Conservation (phyloP, 2,113 vertebrate species). For the Ctenodactylus gundi region DNA sequence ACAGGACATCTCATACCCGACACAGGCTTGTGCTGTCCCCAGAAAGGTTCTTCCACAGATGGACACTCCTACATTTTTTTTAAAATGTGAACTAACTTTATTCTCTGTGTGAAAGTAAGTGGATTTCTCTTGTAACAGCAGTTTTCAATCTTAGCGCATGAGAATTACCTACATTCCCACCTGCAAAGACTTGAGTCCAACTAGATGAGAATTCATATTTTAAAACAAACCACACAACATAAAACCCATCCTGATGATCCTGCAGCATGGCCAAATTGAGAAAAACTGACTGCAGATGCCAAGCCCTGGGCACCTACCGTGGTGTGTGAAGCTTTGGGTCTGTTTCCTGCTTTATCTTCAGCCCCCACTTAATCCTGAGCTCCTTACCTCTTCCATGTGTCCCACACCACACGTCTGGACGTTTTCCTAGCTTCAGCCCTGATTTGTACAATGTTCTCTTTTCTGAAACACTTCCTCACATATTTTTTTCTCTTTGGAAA, state of each 20-base stretch:
- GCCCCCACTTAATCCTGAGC: neutral
- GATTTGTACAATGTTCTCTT: neutral
- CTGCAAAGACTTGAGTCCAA: neutral
- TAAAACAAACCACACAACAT: neutral
- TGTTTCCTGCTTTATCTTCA: rapidly evolving
- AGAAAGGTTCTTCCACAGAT: rapidly evolving
- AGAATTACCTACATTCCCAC: neutral
- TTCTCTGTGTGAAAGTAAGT: neutral
- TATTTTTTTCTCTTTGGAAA: neutral
- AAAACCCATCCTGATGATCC: neutral
- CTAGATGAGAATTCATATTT: neutral
- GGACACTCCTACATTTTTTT: neutral
- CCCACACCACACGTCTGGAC: neutral
- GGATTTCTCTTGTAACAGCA: neutral
- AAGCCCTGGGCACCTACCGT: rapidly evolving
- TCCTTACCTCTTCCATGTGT: rapidly evolving
- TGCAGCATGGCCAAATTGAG: neutral
- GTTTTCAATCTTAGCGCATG: neutral
- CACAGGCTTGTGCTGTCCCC: rapidly evolving
- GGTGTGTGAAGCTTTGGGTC: no score
- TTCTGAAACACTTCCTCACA: neutral
- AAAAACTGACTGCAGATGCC: rapidly evolving
- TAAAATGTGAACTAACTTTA: neutral
- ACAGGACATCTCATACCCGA: rapidly evolving
- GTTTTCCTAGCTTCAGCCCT: rapidly evolving